Base-by-base conservation (phyloP, 2,113 vertebrate genomes). In the Nanorana parkeri region DNA sequence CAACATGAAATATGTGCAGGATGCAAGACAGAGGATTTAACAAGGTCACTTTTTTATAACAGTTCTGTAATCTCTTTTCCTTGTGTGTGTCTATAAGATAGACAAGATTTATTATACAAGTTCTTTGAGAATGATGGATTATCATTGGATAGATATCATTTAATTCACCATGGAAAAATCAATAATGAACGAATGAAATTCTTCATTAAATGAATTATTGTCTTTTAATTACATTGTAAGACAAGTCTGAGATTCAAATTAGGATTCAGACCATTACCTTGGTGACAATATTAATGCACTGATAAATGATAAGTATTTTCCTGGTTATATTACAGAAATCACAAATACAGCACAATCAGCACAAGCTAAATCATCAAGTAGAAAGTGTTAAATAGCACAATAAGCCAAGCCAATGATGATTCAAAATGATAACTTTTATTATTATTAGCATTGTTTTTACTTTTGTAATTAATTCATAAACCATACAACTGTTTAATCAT, bases 131-230 rank as follows among this genome's bases (percentile, higher is more conserved):
- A 83, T 83, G 80, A 83, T 76, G 64, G 54, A 83, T 83, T 76
- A 67, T 83, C 80, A 74, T 83, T 76, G 72, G 71, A 56, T 51
- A 76, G 80, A 83, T 83, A 83, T 83, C 71, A 83, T 83, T 83
- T 83, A 58, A 83, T 83, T 68, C 72, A 76, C 63, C 63, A 58
- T 83, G 72, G 80, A 68, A 75, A 60, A 72, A 83, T 83, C 80
- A 83, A 83, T 83, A 83, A 83, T 76, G 80, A 83, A 83, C 76
- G 71, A 83, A 83, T 76, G 80, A 76, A 83, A 83, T 83, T 83
- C 72, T 83, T 83, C 80, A 83, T 83, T 83, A 76, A 76, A 83
- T 76, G 71, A 83, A 83, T 83, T 83, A 83, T 81, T 81, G 80
- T 76, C 69, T 83, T 83, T 83, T 83, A 83, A 83, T 83, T 83